Conservation (phyloP, 1,140 invertebrate genomes). For the Proales similis region DNA sequence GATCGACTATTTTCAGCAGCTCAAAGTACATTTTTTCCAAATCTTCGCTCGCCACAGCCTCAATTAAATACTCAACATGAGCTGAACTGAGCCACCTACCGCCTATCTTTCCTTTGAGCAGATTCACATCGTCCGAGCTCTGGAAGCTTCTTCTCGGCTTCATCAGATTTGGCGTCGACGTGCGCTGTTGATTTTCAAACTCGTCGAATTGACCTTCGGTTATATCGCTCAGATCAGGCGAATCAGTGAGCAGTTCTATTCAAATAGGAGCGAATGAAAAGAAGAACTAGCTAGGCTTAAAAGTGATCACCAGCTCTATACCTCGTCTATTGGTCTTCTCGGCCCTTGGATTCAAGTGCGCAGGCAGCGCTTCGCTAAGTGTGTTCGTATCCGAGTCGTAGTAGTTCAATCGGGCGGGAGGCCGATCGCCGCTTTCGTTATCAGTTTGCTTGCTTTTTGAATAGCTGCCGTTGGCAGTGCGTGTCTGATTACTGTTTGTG, state of each 20-base stretch:
- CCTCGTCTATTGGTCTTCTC: constrained; percentile 1
- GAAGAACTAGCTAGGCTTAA: not conserved
- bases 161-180: constrained; percentile 24
- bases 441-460: constrained; percentile 3
- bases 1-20: constrained; percentile 20
- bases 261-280: not conserved
- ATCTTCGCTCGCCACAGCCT: too few species aligned
- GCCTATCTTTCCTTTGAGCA: constrained; percentile 22
- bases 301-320: not conserved
- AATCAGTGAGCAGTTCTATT: constrained; percentile 19
- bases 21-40: constrained; percentile 38
- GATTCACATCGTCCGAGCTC: constrained; percentile 10
- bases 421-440: not conserved
- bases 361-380: constrained; percentile 21
- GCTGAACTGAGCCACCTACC: not conserved
- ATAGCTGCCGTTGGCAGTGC: not conserved
- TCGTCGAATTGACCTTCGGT: constrained; percentile 34
- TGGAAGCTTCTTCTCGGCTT: constrained; percentile 19
- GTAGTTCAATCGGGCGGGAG: constrained; percentile 16
- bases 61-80: too few species aligned
- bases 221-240: constrained; percentile 31
- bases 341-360: constrained; percentile 2
- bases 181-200: constrained; percentile 12
- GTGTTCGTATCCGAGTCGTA: constrained; percentile 36
- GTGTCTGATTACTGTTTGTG: not conserved